These are phyloP conservation scores for Regulus satrapa DNA, from an alignment of 2,113 vertebrate genomes.

Conservation along the genomic window DNA sequence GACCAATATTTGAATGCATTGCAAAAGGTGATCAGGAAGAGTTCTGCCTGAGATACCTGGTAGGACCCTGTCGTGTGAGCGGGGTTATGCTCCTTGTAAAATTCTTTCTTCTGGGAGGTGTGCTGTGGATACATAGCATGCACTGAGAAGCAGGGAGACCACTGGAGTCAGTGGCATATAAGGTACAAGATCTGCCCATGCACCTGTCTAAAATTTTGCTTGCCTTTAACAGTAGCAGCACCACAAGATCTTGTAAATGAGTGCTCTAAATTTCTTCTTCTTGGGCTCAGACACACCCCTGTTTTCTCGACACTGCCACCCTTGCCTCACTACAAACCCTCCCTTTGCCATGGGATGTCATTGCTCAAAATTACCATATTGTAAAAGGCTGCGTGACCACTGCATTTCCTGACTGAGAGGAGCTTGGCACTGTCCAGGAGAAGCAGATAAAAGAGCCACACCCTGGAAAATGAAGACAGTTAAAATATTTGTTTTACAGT, in stretches of 20 bases:
- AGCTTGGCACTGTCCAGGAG: not conserved
- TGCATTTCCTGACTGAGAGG: not conserved
- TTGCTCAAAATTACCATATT: not conserved
- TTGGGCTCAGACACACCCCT: not conserved
- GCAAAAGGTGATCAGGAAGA: not conserved
- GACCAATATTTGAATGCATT: not conserved
- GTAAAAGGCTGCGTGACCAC: not conserved
- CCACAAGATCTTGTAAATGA: not conserved
- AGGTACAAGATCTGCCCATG: not conserved
- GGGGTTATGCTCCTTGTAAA: not conserved
- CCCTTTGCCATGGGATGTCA: not conserved
- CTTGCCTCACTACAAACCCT: not conserved
- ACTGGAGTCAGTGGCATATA: accelerated
- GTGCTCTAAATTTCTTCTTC: not conserved
- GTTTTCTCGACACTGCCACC: not conserved
- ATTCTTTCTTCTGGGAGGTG: not conserved
- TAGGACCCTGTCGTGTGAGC: not conserved
- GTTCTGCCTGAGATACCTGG: not conserved
- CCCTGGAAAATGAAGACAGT: not conserved
- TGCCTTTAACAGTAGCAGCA: not conserved
- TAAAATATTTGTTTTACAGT: not conserved
- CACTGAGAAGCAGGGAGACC: not conserved
- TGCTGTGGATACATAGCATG: not conserved
- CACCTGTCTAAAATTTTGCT: too few relatives aligned
- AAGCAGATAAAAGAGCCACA: not conserved